Evolutionary conservation across 1,140 invertebrate genomes (phyloP).

Genomic region (Pygmarrhopalites habei): DNA sequence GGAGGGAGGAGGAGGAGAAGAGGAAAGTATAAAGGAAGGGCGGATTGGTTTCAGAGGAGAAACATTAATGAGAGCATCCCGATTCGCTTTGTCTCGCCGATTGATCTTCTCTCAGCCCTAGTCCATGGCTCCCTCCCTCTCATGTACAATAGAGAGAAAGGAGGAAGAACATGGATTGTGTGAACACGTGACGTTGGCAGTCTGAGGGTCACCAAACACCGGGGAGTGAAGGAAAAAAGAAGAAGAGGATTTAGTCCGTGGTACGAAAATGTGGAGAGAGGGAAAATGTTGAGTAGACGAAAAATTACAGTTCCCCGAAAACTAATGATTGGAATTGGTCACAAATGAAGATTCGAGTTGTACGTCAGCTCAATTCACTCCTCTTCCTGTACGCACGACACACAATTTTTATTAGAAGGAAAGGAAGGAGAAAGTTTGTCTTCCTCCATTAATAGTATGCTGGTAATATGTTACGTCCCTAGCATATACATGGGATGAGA

Average conservation of each 20-base stretch:
- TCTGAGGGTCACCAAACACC: too few species aligned
- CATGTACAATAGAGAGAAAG: too few species aligned
- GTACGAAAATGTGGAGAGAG: background rate
- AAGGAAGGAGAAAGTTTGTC: too few species aligned
- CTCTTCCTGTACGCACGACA: too few species aligned
- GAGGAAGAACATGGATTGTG: too few species aligned
- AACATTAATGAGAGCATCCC: conserved; percentile 21
- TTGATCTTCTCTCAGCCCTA: background rate
- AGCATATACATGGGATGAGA: too few species aligned
- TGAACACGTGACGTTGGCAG: too few species aligned
- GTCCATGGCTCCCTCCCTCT: background rate
- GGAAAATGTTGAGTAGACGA: conserved; percentile 20
- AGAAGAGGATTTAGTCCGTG: background rate
- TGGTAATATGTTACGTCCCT: too few species aligned
- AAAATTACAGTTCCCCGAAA: conserved; percentile 16
- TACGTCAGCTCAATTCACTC: too few species aligned
- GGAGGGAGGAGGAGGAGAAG: background rate
- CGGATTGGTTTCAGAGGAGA: conserved; percentile 6
- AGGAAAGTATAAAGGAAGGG: background rate
- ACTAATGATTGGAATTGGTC: conserved; percentile 30
- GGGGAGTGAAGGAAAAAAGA: too few species aligned
- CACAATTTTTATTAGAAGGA: too few species aligned
- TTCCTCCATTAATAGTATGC: too few species aligned
- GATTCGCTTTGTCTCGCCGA: background rate
- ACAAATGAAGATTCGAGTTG: conserved; percentile 23